Evolutionary conservation across 2,113 vertebrate genomes (phyloP), one percentile per base, ranked within the genome.

Genomic region (Macheiramphus alcinus): DNA sequence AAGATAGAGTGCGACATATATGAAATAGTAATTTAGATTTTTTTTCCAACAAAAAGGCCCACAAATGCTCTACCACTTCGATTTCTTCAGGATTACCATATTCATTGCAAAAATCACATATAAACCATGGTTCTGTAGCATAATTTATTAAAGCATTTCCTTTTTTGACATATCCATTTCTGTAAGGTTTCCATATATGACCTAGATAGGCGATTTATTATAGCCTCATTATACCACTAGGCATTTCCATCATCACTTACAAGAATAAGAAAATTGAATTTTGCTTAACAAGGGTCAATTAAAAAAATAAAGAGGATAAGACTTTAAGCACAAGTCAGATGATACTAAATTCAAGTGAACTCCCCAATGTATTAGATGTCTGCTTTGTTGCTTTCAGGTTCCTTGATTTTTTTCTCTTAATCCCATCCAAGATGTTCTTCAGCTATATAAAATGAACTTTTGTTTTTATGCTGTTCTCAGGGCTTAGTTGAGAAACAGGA

Each of bases 401-500:
- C 56, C 61, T 87, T 76, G 21, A 48, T 13, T 73, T 72, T 91
- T 89, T 18, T 6, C 23, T 56, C 66, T 88, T 95, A 92, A 90
- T 90, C 63, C 38, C 63, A 50, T 94, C 29, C 26, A 63, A 80
- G 63, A 86, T 74, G 71, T 62, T 88, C 58, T 87, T 67, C 81
- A 74, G 29, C 47, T 70, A 36, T 83, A 78, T 67, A 82, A 88
- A 93, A 92, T 71, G 42, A 93, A 94, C 75, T 94, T 90, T 88
- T 88, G 66, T 85, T 86, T 90, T 90, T 76, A 47, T 90, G 71
- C 82, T 74, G 48, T 87, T 94, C 82, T 94, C 34, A 56, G 52
- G 76, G 86, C 65, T 95, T 80, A 86, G 59, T 26, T 78, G 73
- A 89, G 88, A 86, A 97, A 56, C 36, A 75, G 26, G 58, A 96